These are phyloP conservation scores for Chrysina gloriosa DNA, from an alignment of 2,888 invertebrate genomes.

Conservation along the genomic window DNA sequence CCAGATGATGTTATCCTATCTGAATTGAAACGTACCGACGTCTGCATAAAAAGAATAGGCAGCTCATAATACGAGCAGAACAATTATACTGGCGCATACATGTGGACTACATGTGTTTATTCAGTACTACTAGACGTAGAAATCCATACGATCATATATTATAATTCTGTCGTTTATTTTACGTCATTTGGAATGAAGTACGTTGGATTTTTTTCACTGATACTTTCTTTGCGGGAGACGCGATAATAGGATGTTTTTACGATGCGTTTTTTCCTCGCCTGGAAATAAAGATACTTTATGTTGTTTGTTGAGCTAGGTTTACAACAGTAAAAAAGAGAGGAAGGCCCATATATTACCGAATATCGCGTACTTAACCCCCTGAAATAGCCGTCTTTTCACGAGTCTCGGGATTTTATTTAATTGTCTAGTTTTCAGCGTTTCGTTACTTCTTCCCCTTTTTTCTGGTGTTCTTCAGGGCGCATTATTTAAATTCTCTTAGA, in stretches of 20 bases:
- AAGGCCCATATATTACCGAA: background rate
- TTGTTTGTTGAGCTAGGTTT: background rate
- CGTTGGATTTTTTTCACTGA: background rate
- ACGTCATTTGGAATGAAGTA: slow-evolving; percentile 14
- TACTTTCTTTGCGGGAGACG: slow-evolving; percentile 3
- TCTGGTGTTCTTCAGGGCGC: too few relatives aligned
- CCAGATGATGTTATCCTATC: slow-evolving; percentile 14
- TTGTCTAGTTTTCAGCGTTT: background rate
- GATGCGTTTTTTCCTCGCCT: background rate
- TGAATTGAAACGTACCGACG: slow-evolving; percentile 16
- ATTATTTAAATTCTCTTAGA: too few relatives aligned
- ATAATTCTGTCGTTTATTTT: slow-evolving; percentile 17
- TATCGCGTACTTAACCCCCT: background rate
- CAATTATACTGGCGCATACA: slow-evolving; percentile 13
- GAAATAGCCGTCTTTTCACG: background rate
- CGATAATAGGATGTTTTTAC: slow-evolving; percentile 1
- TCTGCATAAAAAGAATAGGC: slow-evolving; percentile 13
- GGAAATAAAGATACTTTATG: slow-evolving; percentile 7
- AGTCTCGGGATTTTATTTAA: background rate
- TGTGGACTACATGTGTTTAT: slow-evolving; percentile 20
- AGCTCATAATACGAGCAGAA: background rate
- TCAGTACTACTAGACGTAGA: slow-evolving; percentile 4
- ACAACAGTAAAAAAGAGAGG: background rate
- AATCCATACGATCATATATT: slow-evolving; percentile 5
- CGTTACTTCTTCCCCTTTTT: background rate